Conservation (phyloP, 2,888 invertebrate species). For the Epistrophe eligans region DNA sequence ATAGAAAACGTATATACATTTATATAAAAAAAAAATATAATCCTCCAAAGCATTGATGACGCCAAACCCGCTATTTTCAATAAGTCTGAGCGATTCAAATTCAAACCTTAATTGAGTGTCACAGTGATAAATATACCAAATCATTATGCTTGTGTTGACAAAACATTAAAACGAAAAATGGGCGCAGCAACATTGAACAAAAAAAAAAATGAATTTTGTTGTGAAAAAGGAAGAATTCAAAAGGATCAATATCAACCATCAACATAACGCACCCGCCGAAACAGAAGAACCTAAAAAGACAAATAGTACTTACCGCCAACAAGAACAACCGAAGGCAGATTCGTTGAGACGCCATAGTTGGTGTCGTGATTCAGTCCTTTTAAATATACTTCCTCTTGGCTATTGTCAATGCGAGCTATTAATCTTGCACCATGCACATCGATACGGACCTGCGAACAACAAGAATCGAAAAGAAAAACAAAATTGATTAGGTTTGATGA, state of each 20-base stretch:
- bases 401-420: conserved; percentile 93
- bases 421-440: conserved; percentile 94
- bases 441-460: conserved; percentile 87
- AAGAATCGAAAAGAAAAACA: conserved; percentile 45
- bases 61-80: neutral
- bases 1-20: neutral
- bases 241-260: conserved; percentile 14
- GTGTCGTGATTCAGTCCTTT: conserved; percentile 93
- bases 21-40: neutral
- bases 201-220: conserved; percentile 5
- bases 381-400: conserved; percentile 91
- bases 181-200: neutral
- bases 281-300: neutral
- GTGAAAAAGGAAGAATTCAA: neutral
- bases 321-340: conserved; percentile 93
- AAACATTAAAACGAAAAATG: conserved; percentile 37
- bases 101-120: conserved; percentile 35
- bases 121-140: conserved; percentile 40
- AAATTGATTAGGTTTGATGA: conserved; percentile 69
- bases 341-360: conserved; percentile 94
- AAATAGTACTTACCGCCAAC: conserved; percentile 89
- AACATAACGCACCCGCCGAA: conserved; percentile 1
- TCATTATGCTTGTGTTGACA: conserved; percentile 38
- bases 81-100: conserved; percentile 7
- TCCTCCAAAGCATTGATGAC: neutral